Evolutionary conservation across 1,140 invertebrate species (phyloP).

Genomic region (Pseudomyrmex dendroicus): DNA sequence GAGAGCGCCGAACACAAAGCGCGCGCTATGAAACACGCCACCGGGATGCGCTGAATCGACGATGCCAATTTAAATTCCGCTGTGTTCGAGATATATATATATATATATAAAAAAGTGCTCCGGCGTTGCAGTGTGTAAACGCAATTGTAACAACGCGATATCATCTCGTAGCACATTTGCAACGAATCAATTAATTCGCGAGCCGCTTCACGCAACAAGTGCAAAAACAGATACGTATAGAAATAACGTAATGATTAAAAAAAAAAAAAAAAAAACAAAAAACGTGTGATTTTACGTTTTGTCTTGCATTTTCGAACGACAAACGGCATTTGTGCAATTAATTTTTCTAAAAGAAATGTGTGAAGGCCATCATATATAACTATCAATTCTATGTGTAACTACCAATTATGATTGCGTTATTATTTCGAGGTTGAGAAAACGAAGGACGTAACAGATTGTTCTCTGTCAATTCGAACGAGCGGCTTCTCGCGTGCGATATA

Average conservation of each 20-base stretch:
- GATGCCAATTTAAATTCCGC: slow-evolving; percentile 13
- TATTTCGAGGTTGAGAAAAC: not conserved
- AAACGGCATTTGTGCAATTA: no score
- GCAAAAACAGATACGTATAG: not conserved
- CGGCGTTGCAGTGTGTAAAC: not conserved
- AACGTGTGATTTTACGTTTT: not conserved
- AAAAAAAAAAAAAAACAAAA: not conserved
- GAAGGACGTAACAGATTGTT: not conserved
- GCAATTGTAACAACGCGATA: not conserved
- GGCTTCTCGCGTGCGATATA: slow-evolving; percentile 9
- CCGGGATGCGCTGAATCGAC: not conserved
- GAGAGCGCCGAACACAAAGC: not conserved
- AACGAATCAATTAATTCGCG: slow-evolving; percentile 26
- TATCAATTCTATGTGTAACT: no score
- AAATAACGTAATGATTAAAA: not conserved
- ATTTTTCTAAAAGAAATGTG: not conserved
- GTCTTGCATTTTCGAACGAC: no score
- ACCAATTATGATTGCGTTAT: no score
- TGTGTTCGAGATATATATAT: not conserved
- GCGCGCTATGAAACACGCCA: slow-evolving; percentile 1
- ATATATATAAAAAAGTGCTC: not conserved
- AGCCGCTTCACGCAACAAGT: slow-evolving; percentile 41
- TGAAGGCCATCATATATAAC: not conserved
- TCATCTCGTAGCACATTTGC: slow-evolving; percentile 4
- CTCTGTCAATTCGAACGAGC: slow-evolving; percentile 27